Base-by-base conservation (phyloP, 1,140 invertebrate species). In the Leguminivora glycinivorella region DNA sequence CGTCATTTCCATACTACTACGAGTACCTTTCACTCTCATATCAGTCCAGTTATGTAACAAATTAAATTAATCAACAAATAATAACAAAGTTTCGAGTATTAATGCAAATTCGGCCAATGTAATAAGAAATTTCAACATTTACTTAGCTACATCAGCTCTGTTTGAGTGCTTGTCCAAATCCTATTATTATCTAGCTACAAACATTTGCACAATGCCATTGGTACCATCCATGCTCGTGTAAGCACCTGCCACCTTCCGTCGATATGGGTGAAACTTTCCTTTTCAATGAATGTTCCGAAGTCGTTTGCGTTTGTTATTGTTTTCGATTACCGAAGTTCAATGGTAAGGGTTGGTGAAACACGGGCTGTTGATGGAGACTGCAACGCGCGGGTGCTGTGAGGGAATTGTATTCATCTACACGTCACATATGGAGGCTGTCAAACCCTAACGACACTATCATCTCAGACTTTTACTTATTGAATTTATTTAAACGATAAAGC, bases 241-340 rank as follows among this genome's bases (percentile, higher is more conserved):
- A 29, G 58, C 58, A 63, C 58, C 58, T 63, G 58, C 58, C 58
- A 63, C 58, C 58, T 68, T 40, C 67, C 26, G 40, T 19, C 67
- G 67, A 40, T 47, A 63, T 63, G 58, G 58, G 77, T 77, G 74
- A 75, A 89, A 89, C 85, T 89, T 87, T 89, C 83, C 80, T 83
- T 87, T 89, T 89, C 85, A 85, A 85, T 87, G 82, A 86, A 88
- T 83, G 84, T 90, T 88, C 74, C 66, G 75, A 87, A 88, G 78
- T 87, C 83, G 85, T 88, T 88, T 83, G 76, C 72, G 81, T 82
- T 79, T 87, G 83, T 87, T 90, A 90, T 85, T 88, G 88, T 88
- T 87, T 88, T 84, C 85, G 75, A 90, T 90, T 81, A 79, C 70
- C 72, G 68, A 90, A 88, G 82, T 90, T 89, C 81, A 83, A 79